Percentiles rank a stretch among this genome's conserved stretches.
Evolutionary conservation across 2,888 invertebrate genomes (phyloP).

Genomic region (Phyllotreta striolata): DNA sequence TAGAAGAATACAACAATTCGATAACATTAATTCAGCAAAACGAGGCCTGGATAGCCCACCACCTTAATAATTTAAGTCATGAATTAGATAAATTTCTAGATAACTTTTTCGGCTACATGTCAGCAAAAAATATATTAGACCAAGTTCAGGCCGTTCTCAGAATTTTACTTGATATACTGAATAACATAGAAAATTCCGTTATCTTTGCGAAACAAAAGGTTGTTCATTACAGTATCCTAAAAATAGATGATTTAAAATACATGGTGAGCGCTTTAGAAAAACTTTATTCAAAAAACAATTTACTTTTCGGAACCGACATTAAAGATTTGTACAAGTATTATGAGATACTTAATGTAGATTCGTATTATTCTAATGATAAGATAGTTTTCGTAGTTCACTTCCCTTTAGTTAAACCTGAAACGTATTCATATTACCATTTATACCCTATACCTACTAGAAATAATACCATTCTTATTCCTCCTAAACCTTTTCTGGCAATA

Average conservation of each 20-base stretch:
- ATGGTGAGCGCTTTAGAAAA: neutral
- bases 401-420: neutral
- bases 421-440: neutral
- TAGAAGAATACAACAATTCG: neutral
- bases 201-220: neutral
- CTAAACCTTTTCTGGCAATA: slow-evolving; percentile 7
- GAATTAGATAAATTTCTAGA: neutral
- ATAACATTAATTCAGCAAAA: too few relatives aligned
- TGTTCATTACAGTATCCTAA: slow-evolving; percentile 3
- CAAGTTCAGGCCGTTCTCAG: neutral
- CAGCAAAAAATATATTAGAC: neutral
- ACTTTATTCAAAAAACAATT: neutral
- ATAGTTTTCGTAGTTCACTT: neutral
- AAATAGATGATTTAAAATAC: slow-evolving; percentile 1
- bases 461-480: slow-evolving; percentile 1
- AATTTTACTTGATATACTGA: neutral
- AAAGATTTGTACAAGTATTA: neutral
- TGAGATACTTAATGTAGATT: slow-evolving; percentile 2
- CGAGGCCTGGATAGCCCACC: neutral
- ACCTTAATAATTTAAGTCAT: neutral
- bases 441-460: slow-evolving; percentile 3
- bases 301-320: neutral
- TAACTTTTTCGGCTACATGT: neutral
- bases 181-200: slow-evolving; percentile 4
- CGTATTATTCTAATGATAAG: neutral